Evolutionary conservation across 2,113 vertebrate genomes (phyloP), one percentile per base, ranked within the genome.

Genomic region (Anolis sagrei): DNA sequence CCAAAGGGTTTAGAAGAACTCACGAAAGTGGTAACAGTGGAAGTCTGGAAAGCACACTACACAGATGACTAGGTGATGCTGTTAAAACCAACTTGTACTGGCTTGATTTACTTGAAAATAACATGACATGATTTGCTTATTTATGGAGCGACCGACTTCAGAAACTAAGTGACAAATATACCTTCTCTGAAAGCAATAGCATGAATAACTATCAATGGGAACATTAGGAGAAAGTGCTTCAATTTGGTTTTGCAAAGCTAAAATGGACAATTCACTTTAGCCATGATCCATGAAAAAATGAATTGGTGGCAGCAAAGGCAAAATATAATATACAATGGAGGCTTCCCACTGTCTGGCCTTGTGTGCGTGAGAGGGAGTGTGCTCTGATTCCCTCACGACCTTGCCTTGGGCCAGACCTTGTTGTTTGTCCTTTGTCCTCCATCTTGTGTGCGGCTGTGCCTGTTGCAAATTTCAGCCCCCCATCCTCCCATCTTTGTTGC

Each of bases 11-110:
- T n/a, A n/a, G n/a, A n/a, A n/a, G n/a, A 90, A 97, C 97, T 83
- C 95, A 97, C 25, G 98, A 99, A 89, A 97, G 96, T 48, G 96
- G 97, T 64, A 97, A 96, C 93, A 97, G 95, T 32, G 98, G 98
- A 98, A 98, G 92, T 94, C 99, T 72, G 97, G 92, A 84, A 96
- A 96, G 88, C 97, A 95, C 91, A 92, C 95, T 4, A 61, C 93
- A 87, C 95, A 96, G 49, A 87, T 83, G 64, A 76, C 93, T 91
- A 97, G 95, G 90, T 95, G 97, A 86, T 99, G 98, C 97, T 99
- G 98, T 95, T 99, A 97, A 68, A 97, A 95, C 90, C 82, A 80
- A 79, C 61, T 69, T 88, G 54, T 82, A 61, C 18, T 23, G 76
- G 81, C 83, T 6, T 82, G 1, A 44, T 76, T 86, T 90, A 92